These are phyloP conservation scores for Poeciliopsis occidentalis DNA, from an alignment of 2,113 vertebrate species.

Conservation along the genomic window DNA sequence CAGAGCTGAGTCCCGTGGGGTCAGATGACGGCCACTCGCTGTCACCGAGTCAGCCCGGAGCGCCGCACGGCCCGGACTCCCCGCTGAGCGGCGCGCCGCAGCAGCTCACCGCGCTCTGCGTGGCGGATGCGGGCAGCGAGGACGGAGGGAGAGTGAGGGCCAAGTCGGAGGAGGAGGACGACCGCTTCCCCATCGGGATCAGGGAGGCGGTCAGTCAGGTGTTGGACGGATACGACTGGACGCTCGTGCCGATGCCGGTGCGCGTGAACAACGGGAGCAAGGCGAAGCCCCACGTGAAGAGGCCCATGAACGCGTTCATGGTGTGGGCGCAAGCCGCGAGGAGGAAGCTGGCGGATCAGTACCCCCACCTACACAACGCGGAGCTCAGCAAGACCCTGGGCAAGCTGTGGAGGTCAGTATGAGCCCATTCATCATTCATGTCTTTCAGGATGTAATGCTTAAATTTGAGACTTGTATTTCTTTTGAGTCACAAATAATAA, in stretches of 20 bases:
- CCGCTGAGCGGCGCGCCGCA: slow-evolving; percentile 74
- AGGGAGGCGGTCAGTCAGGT: slow-evolving; percentile 98
- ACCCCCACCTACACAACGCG: slow-evolving; percentile 97
- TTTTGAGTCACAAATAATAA: not conserved
- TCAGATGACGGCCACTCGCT: slow-evolving; percentile 93
- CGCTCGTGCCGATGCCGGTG: slow-evolving; percentile 97
- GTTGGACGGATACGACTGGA: slow-evolving; percentile 98
- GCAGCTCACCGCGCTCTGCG: slow-evolving; percentile 83
- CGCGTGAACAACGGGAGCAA: slow-evolving; percentile 96
- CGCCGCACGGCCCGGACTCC: slow-evolving; percentile 80
- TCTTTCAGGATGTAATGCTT: not conserved
- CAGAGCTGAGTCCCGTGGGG: slow-evolving; percentile 94
- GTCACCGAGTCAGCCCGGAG: slow-evolving; percentile 83
- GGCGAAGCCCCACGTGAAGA: slow-evolving; percentile 93
- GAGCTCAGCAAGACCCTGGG: slow-evolving; percentile 99
- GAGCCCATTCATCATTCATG: too few species aligned
- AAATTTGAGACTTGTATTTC: not conserved
- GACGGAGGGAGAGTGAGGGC: slow-evolving; percentile 47
- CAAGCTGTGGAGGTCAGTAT: slow-evolving; percentile 95
- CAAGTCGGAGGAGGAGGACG: slow-evolving; percentile 83
- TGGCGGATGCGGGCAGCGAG: slow-evolving; percentile 81
- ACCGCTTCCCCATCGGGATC: slow-evolving; percentile 96
- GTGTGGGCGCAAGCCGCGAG: slow-evolving; percentile 98
- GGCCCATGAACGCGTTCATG: slow-evolving; percentile 97
- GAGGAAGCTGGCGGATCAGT: slow-evolving; percentile 95